phyloP scores from a whole-genome alignment of 2,888 invertebrate genomes.

The Ramazzottius varieornatus region DNA sequence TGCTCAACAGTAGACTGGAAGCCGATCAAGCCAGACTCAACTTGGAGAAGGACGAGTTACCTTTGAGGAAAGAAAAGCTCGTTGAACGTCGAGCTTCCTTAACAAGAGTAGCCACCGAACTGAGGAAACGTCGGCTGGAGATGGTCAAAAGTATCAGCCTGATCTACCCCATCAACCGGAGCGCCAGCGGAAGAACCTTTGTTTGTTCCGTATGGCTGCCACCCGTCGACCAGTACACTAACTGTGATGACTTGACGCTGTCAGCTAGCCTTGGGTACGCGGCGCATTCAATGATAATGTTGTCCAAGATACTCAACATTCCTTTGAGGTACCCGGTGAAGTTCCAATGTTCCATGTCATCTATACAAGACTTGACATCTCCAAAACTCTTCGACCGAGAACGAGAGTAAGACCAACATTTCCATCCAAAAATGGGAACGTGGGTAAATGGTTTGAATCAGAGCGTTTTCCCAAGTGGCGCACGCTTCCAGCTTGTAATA shows the following conservation, averaged over 20 bases:
- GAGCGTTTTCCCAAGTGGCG: no score
- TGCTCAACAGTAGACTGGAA: not conserved
- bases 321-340: not conserved
- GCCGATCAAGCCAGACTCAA: not conserved
- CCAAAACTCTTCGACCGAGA: not conserved
- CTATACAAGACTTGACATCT: not conserved
- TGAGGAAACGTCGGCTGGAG: not conserved
- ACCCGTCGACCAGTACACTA: not conserved
- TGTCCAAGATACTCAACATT: not conserved
- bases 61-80: not conserved
- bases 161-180: not conserved
- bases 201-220: not conserved
- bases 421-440: no score
- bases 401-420: not conserved
- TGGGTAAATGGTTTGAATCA: no score
- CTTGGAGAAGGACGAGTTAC: not conserved
- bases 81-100: not conserved
- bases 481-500: no score
- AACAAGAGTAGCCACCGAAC: not conserved
- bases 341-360: not conserved
- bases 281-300: not conserved
- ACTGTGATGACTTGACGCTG: not conserved
- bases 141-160: not conserved
- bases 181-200: not conserved
- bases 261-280: not conserved